Evolutionary conservation across 2,888 invertebrate genomes (phyloP).

Genomic region (Conops quadrifasciatus): DNA sequence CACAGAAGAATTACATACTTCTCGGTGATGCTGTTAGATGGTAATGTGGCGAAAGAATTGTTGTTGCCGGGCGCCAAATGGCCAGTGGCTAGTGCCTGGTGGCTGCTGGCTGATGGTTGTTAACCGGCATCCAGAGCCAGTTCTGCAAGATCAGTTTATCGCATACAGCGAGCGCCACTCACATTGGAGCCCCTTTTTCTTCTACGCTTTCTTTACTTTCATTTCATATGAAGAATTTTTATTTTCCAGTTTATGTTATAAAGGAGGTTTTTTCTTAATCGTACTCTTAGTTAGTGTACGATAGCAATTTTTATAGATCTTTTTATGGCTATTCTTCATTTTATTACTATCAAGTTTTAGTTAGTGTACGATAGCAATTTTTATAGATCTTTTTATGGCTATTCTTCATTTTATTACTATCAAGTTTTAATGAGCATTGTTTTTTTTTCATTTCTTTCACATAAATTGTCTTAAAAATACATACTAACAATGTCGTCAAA

Average conservation of each 20-base stretch:
- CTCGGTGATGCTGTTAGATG: slow-evolving; percentile 17
- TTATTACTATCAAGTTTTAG: too few species aligned
- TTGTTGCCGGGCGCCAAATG: neutral
- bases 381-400: too few species aligned
- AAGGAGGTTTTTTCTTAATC: neutral
- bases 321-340: too few species aligned
- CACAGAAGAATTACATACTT: slow-evolving; percentile 31
- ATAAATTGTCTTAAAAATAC: slow-evolving; percentile 45
- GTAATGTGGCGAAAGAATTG: neutral
- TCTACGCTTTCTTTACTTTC: slow-evolving; percentile 32
- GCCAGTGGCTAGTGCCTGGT: neutral
- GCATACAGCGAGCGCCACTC: neutral
- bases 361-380: too few species aligned
- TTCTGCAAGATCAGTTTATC: slow-evolving; percentile 28
- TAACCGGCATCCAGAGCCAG: slow-evolving; percentile 28
- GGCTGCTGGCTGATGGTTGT: slow-evolving; percentile 4
- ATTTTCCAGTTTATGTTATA: slow-evolving; percentile 23
- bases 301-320: too few species aligned
- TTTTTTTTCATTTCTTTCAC: too few species aligned
- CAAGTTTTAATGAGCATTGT: too few species aligned
- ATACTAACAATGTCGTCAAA: too few species aligned
- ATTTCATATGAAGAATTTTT: slow-evolving; percentile 39
- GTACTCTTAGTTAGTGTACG: too few species aligned
- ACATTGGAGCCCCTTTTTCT: neutral
- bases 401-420: too few species aligned